Base-by-base conservation (phyloP, 2,113 vertebrate species). In the Crypturellus undulatus region DNA sequence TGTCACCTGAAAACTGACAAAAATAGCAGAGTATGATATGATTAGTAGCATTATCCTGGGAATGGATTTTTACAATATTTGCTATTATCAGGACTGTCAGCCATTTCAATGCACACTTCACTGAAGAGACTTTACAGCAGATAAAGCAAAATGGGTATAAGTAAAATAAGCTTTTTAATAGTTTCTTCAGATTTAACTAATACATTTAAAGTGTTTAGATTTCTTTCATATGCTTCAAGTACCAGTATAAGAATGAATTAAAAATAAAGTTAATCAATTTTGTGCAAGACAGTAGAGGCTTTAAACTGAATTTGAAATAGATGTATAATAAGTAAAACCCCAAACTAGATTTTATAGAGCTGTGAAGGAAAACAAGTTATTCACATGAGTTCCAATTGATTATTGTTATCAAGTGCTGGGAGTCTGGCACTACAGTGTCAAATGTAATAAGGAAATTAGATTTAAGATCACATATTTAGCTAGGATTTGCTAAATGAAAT, bases 1-100 rank as follows among this genome's bases (percentile, higher is more conserved):
- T 87, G 84, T 91, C 84, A 95, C 80, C 80, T 72, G 71, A 90
- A 93, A 76, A 67, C 83, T 94, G 72, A 79, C 73, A 87, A 87
- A 63, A 94, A 75, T 32, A 90, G 36, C 60, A 16, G 51, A 82
- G 42, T 63, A 58, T 45, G 63, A 51, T 63, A 68, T 93, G 81
- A 95, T 95, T 95, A 91, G 56, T 34, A 40, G 42, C 49, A 34
- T 78, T 67, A 3, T 87, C 47, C 43, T 34, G 60, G 73, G 78
- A 89, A 90, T 76, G 68, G 21, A 34, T 83, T 92, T 89, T 88
- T 75, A 38, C 42, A 54, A 6, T 62, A 34, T 63, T 79, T 80
- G 36, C 84, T 90, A 25, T 36, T 30, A 45, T 85, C 75, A 80
- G 47, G 87, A 25, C 58, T 80, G 73, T 56, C 40, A 87, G 47